Base-by-base conservation (phyloP, 2,797 vertebrate genomes). In the Tenualosa ilisha region DNA sequence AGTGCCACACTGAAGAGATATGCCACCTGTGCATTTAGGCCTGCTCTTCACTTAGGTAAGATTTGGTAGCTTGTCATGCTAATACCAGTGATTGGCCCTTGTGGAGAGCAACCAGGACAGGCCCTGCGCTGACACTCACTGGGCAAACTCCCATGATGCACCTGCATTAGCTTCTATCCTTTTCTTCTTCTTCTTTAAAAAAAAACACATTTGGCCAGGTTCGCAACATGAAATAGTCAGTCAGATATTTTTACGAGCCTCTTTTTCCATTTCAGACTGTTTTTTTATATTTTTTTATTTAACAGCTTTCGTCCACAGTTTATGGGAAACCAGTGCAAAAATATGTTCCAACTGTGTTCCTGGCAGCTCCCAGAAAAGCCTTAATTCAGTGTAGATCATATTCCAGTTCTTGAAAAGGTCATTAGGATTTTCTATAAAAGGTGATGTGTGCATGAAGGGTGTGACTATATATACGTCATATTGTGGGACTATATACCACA, bases 331-430 rank as follows among this genome's bases (percentile, higher is more conserved):
- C 91, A 89, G 88, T 93, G 92, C 91, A 90, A 93, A 95, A 95
- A 95, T 95, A 86, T 46, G 94, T 93, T 88, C 89, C 89, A 91
- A 92, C 86, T 91, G 91, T 91, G 91, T 86, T 91, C 90, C 87
- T 90, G 90, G 92, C 91, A 93, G 91, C 92, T 91, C 86, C 5
- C 65, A 4, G 11, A 92, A 92, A 91, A 93, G 91, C 91, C 46
- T 91, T 93, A 89, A 93, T 94, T 95, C 92, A 88, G 65, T 91
- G 90, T 89, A 93, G 94, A 95, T 94, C 94, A 92, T 92, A 89
- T 91, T 88, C 1, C 89, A 90, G 88, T 82, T 65, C 88, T 89
- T 87, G 87, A 90, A 91, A 92, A 93, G 90, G 86, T 91, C 90
- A 90, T 87, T 83, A 87, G 90, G 87, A 89, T 92, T 90, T 90